Conservation (phyloP, 2,888 invertebrate genomes). For the Drosophila sordidula region DNA sequence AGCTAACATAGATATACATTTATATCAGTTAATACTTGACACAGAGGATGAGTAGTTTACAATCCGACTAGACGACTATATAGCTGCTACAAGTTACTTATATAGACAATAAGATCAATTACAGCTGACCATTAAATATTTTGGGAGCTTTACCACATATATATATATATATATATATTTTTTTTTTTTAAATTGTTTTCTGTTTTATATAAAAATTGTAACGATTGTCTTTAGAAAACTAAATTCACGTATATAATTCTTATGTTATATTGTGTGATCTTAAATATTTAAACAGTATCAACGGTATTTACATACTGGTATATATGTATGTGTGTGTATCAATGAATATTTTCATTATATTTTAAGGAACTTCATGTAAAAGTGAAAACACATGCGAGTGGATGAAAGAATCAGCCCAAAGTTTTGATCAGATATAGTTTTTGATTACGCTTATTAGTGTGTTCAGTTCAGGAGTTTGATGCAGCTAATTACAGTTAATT, state of each 20-base stretch:
- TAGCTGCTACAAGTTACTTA: conserved; percentile 58
- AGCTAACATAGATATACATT: conserved; percentile 26
- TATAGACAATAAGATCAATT: conserved; percentile 41
- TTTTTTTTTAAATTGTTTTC: conserved; percentile 7
- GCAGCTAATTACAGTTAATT: conserved; percentile 28
- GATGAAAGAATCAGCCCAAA: conserved; percentile 41
- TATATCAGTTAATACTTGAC: conserved; percentile 56
- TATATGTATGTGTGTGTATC: conserved; percentile 23
- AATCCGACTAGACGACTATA: conserved; percentile 56
- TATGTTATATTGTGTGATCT: conserved; percentile 45
- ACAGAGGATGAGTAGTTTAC: conserved; percentile 59
- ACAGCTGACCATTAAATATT: conserved; percentile 22
- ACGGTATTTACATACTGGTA: conserved; percentile 37
- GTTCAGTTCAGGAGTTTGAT: conserved; percentile 50
- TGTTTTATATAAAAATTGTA: conserved; percentile 67
- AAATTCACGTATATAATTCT: conserved; percentile 67
- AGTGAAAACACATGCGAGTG: conserved; percentile 31
- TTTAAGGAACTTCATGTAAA: conserved; percentile 70
- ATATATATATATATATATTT: neutral
- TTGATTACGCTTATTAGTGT: conserved; percentile 21
- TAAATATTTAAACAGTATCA: conserved; percentile 20
- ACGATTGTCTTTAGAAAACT: conserved; percentile 83
- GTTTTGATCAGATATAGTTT: conserved; percentile 41
- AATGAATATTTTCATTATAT: conserved; percentile 29
- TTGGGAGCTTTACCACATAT: conserved; percentile 10